Evolutionary conservation across 2,888 invertebrate species (phyloP).

Genomic region (Operophtera brumata): DNA sequence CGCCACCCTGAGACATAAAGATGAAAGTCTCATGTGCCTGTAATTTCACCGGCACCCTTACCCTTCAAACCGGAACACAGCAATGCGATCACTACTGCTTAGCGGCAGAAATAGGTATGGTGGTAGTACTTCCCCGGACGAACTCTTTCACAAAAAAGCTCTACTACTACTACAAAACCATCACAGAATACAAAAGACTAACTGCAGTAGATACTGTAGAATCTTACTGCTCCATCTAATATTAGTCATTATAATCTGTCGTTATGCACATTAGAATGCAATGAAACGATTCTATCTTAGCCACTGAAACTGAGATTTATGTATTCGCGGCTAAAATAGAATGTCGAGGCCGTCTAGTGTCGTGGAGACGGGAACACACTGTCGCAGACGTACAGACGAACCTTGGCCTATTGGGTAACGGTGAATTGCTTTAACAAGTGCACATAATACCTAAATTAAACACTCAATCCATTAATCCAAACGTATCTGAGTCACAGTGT

Average conservation of each 20-base stretch:
- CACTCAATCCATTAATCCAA: no score
- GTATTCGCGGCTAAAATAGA: constrained; percentile 32
- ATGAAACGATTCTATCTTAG: constrained; percentile 25
- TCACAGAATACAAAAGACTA: no score
- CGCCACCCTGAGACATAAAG: no score
- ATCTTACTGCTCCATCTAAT: constrained; percentile 19
- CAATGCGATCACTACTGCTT: no score
- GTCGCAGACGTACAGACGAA: constrained; percentile 26
- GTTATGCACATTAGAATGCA: constrained; percentile 28
- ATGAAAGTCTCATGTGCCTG: no score
- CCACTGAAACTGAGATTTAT: constrained; percentile 30
- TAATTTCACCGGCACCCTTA: no score
- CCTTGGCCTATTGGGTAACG: constrained; percentile 35
- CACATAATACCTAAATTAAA: constrained; percentile 6
- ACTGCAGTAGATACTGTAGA: not conserved
- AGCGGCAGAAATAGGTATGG: no score
- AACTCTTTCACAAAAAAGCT: no score
- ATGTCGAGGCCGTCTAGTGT: constrained; percentile 35
- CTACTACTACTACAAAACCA: no score
- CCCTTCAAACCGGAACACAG: no score
- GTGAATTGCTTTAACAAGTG: constrained; percentile 23
- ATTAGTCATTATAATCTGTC: constrained; percentile 33
- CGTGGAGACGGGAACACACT: constrained; percentile 27
- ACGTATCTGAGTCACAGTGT: no score
- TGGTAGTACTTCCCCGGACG: no score